Evolutionary conservation across 2,797 vertebrate species (phyloP).

Genomic region (Emys orbicularis): DNA sequence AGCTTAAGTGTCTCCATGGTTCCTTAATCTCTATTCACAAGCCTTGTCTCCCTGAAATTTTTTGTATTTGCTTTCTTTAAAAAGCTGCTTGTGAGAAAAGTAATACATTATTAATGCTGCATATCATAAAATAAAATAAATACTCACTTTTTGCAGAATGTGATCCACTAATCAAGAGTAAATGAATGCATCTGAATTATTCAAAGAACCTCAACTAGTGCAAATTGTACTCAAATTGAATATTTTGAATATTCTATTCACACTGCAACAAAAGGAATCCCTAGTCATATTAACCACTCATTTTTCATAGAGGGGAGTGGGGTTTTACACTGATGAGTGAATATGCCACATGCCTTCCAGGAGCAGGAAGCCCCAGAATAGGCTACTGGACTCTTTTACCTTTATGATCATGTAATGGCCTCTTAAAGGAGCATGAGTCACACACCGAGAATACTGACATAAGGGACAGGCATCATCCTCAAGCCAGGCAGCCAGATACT

Average conservation of each 20-base stretch:
- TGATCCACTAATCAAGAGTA: slow-evolving; percentile 81
- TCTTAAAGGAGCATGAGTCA: neutral
- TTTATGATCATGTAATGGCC: neutral
- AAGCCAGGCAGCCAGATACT: neutral
- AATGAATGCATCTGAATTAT: slow-evolving; percentile 81
- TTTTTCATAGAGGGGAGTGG: slow-evolving; percentile 35
- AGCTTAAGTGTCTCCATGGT: slow-evolving; percentile 71
- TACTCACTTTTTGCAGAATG: slow-evolving; percentile 74
- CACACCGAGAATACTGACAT: neutral
- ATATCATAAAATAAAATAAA: slow-evolving; percentile 80
- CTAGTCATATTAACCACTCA: slow-evolving; percentile 36
- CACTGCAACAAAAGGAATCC: slow-evolving; percentile 65
- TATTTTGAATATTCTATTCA: slow-evolving; percentile 75
- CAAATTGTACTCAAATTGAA: slow-evolving; percentile 81
- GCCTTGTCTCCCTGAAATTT: slow-evolving; percentile 55
- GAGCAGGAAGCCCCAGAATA: neutral
- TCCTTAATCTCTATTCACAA: slow-evolving; percentile 71
- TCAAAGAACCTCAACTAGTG: slow-evolving; percentile 74
- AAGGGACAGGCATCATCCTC: neutral
- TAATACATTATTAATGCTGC: slow-evolving; percentile 79
- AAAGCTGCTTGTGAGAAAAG: slow-evolving; percentile 71
- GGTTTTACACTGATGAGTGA: neutral
- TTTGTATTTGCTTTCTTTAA: slow-evolving; percentile 69
- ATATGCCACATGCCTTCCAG: neutral
- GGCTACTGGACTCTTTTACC: neutral